Evolutionary conservation across 2,113 vertebrate genomes (phyloP).

Genomic region (Clarias magur): DNA sequence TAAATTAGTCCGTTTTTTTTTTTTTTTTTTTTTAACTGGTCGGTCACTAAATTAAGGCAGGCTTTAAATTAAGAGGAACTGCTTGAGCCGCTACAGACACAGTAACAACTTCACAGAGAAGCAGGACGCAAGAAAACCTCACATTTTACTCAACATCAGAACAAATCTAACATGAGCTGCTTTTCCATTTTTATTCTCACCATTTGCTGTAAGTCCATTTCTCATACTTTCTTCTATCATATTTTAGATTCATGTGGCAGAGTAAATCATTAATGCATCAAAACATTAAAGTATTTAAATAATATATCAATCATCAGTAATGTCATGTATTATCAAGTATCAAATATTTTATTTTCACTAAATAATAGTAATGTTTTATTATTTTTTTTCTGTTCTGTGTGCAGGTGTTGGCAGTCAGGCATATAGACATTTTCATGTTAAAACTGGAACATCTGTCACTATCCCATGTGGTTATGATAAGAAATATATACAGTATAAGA

Average conservation of each 20-base stretch:
- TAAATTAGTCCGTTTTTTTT: no score
- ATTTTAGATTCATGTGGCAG: neutral
- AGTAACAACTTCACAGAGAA: no score
- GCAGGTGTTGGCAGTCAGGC: neutral
- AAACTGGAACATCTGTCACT: conserved; percentile 30
- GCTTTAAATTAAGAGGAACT: neutral
- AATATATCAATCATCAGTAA: neutral
- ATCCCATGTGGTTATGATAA: conserved; percentile 43
- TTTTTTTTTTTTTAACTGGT: no score
- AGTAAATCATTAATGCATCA: neutral
- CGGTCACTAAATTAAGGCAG: no score
- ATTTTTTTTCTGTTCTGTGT: neutral
- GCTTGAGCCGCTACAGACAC: neutral
- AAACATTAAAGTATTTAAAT: neutral
- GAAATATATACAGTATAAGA: conserved; percentile 7
- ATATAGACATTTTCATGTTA: neutral
- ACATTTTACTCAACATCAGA: no score
- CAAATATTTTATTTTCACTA: neutral
- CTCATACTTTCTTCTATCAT: neutral
- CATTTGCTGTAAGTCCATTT: neutral
- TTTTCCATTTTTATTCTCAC: neutral
- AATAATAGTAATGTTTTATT: neutral
- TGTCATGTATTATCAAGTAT: neutral
- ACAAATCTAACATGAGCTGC: neutral
- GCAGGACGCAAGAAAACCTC: no score